These are phyloP conservation scores for Hydrozoanthus gracilis DNA, from an alignment of 92 coral and sea anemone genomes.

Conservation along the genomic window DNA sequence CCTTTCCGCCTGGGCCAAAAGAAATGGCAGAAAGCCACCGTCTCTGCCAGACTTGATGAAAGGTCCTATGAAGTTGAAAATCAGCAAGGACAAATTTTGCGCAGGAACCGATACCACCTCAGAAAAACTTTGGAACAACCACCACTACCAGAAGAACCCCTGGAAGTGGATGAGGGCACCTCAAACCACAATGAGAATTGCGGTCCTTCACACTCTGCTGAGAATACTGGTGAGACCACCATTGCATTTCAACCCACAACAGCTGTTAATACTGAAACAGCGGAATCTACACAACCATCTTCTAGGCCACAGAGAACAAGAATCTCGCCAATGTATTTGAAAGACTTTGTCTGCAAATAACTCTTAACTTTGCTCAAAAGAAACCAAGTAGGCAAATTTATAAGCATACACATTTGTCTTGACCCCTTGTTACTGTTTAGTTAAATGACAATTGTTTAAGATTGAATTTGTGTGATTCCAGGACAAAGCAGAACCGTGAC, in stretches of 20 bases:
- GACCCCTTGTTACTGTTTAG: too few relatives aligned
- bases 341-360: slow-evolving; percentile 26
- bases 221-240: not conserved
- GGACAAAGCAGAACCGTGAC: too few relatives aligned
- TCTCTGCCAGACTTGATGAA: slow-evolving; percentile 3
- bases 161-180: not conserved
- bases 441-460: too few relatives aligned
- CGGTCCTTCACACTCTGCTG: slow-evolving; percentile 4
- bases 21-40: slow-evolving; percentile 23
- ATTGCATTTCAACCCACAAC: slow-evolving; percentile 3
- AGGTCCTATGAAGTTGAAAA: not conserved
- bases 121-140: not conserved
- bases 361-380: not conserved
- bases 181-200: not conserved
- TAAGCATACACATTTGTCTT: not conserved
- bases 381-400: not conserved
- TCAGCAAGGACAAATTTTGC: not conserved
- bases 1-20: slow-evolving; percentile 14
- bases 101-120: slow-evolving; percentile 29
- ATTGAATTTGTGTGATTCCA: too few relatives aligned
- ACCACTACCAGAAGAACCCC: not conserved
- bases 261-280: not conserved
- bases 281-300: slow-evolving; percentile 1
- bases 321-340: slow-evolving; percentile 10
- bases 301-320: slow-evolving; percentile 42